Evolutionary conservation across 2,113 vertebrate genomes (phyloP).

Genomic region (Pygoscelis antarcticus): DNA sequence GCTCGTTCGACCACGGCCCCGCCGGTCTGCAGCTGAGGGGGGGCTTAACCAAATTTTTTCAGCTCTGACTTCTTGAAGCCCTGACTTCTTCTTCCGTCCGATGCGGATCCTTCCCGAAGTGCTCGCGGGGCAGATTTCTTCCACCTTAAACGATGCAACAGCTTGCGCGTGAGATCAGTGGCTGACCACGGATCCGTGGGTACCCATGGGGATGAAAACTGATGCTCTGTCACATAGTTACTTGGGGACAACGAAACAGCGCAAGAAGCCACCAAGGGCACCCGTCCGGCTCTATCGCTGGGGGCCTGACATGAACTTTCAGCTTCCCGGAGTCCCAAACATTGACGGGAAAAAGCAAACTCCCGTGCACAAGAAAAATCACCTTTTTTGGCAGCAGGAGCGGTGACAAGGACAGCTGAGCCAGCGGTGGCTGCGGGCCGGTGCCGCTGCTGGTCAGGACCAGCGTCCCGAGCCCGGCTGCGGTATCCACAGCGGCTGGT

Average conservation of each 20-base stretch:
- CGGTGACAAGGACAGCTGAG: background rate
- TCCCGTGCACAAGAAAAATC: background rate
- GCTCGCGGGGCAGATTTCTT: background rate
- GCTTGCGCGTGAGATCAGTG: accelerated
- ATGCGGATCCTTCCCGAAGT: background rate
- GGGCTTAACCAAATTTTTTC: background rate
- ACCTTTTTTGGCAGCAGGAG: background rate
- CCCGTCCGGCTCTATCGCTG: accelerated
- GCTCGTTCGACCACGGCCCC: background rate
- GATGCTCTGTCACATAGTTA: background rate
- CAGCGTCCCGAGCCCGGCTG: background rate
- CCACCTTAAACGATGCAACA: background rate
- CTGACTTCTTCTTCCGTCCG: background rate
- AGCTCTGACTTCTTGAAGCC: background rate
- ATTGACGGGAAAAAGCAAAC: background rate
- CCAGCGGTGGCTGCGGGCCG: accelerated
- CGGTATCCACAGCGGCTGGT: accelerated
- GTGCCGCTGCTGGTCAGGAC: background rate
- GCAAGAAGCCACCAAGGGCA: background rate
- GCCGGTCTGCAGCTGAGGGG: accelerated
- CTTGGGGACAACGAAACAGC: background rate
- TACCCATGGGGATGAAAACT: background rate
- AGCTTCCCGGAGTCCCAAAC: background rate
- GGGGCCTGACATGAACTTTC: background rate
- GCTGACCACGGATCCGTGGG: background rate